These are phyloP conservation scores for Bicyclus anynana DNA, from an alignment of 1,140 invertebrate genomes.

Conservation along the genomic window DNA sequence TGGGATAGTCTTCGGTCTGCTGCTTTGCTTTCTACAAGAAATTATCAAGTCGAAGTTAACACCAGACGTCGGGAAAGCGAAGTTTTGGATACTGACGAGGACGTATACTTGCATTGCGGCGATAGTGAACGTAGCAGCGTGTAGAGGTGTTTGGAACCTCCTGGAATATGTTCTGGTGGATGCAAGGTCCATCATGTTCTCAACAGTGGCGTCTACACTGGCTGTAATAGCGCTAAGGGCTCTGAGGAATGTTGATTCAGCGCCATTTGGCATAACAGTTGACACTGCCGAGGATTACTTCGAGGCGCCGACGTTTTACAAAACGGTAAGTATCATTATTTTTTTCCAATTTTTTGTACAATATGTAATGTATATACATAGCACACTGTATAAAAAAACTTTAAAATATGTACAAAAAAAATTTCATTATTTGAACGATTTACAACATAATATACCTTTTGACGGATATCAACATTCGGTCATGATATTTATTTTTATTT, in stretches of 20 bases:
- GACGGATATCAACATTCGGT: no score
- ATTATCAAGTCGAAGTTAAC: constrained; percentile 22
- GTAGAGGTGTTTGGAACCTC: constrained; percentile 39
- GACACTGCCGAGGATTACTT: constrained; percentile 38
- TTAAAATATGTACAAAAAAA: no score
- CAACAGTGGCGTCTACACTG: constrained; percentile 27
- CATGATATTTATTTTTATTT: no score
- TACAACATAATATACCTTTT: no score
- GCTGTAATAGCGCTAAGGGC: constrained; percentile 28
- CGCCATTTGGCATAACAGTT: constrained; percentile 29
- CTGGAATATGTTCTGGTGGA: constrained; percentile 24
- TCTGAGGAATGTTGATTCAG: constrained; percentile 32
- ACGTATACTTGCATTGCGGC: constrained; percentile 31
- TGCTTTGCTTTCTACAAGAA: constrained; percentile 29
- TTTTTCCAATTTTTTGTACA: neutral
- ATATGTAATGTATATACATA: no score
- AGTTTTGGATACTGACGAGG: constrained; percentile 32
- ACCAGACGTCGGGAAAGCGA: constrained; percentile 27
- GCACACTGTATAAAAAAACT: no score
- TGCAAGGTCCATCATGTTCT: constrained; percentile 14
- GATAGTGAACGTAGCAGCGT: constrained; percentile 30
- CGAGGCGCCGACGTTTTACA: constrained; percentile 38
- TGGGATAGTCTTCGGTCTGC: constrained; percentile 29
- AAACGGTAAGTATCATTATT: constrained; percentile 29
- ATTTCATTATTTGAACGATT: no score